These are phyloP conservation scores for Pachycephala philippinensis DNA, from an alignment of 2,113 vertebrate species.

Conservation along the genomic window DNA sequence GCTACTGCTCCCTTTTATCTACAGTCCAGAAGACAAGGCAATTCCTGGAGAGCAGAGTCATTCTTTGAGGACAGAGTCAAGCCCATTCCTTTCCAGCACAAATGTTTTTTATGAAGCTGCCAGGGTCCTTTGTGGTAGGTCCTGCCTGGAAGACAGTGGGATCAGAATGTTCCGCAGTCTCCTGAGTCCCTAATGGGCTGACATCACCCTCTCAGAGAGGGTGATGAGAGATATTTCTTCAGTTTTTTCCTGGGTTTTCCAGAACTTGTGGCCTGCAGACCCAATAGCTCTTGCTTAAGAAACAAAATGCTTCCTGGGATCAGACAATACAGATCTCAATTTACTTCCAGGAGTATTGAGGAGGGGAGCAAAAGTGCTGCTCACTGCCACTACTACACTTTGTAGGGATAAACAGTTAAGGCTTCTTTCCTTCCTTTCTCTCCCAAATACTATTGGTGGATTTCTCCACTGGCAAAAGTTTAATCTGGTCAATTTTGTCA, in stretches of 20 bases:
- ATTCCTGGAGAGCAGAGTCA: not conserved
- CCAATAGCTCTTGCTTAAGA: not conserved
- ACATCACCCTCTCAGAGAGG: not conserved
- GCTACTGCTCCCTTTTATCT: not conserved
- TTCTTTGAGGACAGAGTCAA: not conserved
- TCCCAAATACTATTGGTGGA: not conserved
- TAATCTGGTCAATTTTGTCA: not conserved
- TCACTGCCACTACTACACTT: not conserved
- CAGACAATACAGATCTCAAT: not conserved
- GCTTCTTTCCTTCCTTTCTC: not conserved
- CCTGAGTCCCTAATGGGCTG: not conserved
- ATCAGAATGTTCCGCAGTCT: not conserved
- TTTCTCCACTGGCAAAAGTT: not conserved
- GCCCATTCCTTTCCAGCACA: not conserved
- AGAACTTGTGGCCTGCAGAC: not conserved
- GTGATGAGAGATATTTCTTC: not conserved
- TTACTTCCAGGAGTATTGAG: not conserved
- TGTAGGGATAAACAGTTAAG: not conserved
- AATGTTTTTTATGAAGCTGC: not conserved
- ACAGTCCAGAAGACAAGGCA: not conserved
- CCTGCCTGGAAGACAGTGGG: not conserved
- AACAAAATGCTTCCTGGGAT: not conserved
- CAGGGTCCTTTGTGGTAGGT: not conserved
- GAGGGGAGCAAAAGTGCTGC: not conserved
- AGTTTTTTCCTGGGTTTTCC: not conserved